Base-by-base conservation (phyloP, 2,888 invertebrate genomes). In the Leuctra nigra region DNA sequence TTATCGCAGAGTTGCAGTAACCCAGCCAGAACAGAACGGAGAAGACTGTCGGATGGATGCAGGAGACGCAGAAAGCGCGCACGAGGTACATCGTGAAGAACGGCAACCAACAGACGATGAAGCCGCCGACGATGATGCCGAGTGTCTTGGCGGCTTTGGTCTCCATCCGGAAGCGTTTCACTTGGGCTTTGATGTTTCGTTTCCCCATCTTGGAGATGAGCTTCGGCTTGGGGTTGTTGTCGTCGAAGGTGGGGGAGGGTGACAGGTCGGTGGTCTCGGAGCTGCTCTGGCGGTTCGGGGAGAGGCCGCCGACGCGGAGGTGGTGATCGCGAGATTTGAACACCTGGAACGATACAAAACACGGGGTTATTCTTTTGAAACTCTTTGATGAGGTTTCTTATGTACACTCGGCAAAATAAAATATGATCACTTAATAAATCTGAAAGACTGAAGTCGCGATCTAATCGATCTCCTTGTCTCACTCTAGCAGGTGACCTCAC, bases 91-190 rank as follows among this genome's bases (percentile, higher is more conserved):
- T 90, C 46, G 93, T 92, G 76, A 97, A 95, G 77, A 97, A 97
- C 0, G 96, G 96, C 56, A 94, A 79, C 97, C 97, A 98, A 73
- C 97, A 98, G 67, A 90, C 82, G 56, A 96, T 93, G 75, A 98
- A 98, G 46, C 94, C 91, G 1, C 97, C 97, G 2, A 98, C 96
- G 62, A 98, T 97, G 63, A 98, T 95, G 59, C 93, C 96, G 54
- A 97, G 77, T 0, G 96, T 96, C 73, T 96, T 96, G 1, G 96
- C 95, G 0, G 96, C 96, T 75, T 96, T 96, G 0, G 95, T 95
- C 72, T 97, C 96, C 87, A 93, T 92, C 3, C 90, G 82, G 71
- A 93, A 93, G 48, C 92, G 83, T 70, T 91, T 91, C 61, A 92
- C 91, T 64, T 62, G 58, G 2, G 91, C 89, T 70, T 92, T 93